Evolutionary conservation across 2,797 vertebrate species (phyloP).

Genomic region (Triplophysa bombifrons): DNA sequence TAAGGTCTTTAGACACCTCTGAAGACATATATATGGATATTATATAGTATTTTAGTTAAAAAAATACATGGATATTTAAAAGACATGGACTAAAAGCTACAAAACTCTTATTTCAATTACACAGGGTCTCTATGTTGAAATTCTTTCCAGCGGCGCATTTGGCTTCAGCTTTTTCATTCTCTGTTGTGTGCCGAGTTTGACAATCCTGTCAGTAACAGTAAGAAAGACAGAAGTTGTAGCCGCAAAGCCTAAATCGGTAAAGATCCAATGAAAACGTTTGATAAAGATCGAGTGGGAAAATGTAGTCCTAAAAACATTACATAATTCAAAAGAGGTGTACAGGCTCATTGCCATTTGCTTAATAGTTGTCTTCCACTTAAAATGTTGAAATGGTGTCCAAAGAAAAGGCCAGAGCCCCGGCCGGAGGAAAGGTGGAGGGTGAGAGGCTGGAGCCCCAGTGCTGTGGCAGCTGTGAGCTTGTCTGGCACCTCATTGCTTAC

Average conservation of each 20-base stretch:
- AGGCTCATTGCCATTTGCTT: not conserved
- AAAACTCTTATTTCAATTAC: not conserved
- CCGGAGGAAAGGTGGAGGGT: conserved; percentile 19
- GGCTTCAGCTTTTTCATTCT: not conserved
- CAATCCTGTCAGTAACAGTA: conserved; percentile 11
- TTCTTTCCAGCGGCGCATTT: not conserved
- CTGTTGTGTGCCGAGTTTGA: not conserved
- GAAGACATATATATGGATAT: too few relatives aligned
- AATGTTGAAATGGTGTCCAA: conserved; percentile 21
- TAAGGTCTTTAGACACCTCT: too few relatives aligned
- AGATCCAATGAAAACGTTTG: conserved; percentile 7
- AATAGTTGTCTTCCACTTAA: conserved; percentile 13
- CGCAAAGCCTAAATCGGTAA: not conserved
- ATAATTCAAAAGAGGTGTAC: not conserved
- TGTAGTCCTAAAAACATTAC: not conserved
- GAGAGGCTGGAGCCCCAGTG: conserved; percentile 49
- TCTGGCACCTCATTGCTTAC: conserved; percentile 76
- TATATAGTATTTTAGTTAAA: too few relatives aligned
- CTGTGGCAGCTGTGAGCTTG: conserved; percentile 70
- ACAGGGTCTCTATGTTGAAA: not conserved
- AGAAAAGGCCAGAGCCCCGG: not conserved
- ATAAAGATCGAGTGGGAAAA: not conserved
- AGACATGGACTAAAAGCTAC: not conserved
- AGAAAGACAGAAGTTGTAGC: not conserved
- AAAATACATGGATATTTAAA: too few relatives aligned